These are phyloP conservation scores for Coracias cyanogaster DNA, from an alignment of 2,797 vertebrate genomes.

Conservation along the genomic window DNA sequence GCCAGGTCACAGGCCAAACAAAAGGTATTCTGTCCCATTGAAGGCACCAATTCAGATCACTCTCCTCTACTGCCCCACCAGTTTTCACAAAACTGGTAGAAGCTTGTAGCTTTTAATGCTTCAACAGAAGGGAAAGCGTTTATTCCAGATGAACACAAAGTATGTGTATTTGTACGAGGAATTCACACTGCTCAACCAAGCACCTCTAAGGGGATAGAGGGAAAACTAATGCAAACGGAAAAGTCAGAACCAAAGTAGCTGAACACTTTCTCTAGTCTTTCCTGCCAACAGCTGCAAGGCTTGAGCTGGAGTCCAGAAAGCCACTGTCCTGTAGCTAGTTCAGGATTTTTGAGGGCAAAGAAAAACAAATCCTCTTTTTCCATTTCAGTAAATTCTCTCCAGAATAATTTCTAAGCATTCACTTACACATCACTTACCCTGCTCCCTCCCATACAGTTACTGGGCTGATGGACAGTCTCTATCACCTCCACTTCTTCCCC, in stretches of 20 bases:
- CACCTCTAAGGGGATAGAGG: neutral
- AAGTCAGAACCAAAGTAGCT: neutral
- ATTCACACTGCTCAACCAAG: neutral
- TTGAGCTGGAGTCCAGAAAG: neutral
- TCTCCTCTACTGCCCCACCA: neutral
- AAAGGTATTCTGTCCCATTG: neutral
- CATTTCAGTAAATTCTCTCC: neutral
- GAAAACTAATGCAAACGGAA: neutral
- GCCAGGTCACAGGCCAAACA: neutral
- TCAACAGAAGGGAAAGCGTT: neutral
- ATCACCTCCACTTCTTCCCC: neutral
- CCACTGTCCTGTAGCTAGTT: neutral
- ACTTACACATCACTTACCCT: neutral
- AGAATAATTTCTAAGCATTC: neutral
- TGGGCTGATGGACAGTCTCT: neutral
- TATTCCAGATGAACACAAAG: neutral
- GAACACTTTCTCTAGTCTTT: neutral
- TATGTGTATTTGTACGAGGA: neutral
- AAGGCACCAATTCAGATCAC: neutral
- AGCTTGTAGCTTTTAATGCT: neutral
- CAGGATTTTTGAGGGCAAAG: neutral
- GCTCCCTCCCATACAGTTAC: neutral
- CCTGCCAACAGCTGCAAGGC: neutral
- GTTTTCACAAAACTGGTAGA: neutral
- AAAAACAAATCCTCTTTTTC: neutral